Evolutionary conservation across 2,113 vertebrate genomes (phyloP), one percentile per base, ranked within the genome.

Genomic region (Ceratotherium simum): DNA sequence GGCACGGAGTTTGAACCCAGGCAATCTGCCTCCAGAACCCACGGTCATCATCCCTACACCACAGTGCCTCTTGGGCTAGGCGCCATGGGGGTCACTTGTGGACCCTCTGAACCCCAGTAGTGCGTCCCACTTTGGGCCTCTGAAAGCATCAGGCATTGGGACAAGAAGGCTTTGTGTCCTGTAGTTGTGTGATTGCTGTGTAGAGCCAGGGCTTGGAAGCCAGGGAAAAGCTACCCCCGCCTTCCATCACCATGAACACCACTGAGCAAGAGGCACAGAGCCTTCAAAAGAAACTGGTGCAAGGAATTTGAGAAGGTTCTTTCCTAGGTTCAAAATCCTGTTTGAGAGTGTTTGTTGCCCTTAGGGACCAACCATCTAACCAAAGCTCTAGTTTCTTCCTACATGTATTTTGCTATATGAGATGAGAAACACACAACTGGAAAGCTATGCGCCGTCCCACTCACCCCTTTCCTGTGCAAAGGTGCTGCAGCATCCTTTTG

Each of bases 371-470:
- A 70, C 27, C 42, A 46, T 18, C 2, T 14, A 46, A n/a, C 11
- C 10, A 21, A 39, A 64, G 2, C n/a, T 72, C 79, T 21, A 33
- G 29, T 29, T 84, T 81, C 75, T 79, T 60, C 70, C 67, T 82
- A n/a, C 2, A 78, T 46, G 5, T 86, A 0, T 80, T 48, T 60
- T 31, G 72, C 25, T 33, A 0, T 42, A 20, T 36, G 42, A 54
- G 39, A 27, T 48, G 56, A 39, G 54, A 72, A 80, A 58, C 10
- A 18, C 8, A 62, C 23, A 58, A 5, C 36, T 4, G 3, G 62
- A 36, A 48, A 31, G 18, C 33, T 11, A 0, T 5, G 39, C 0
- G 6, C 27, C 2, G 5, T 20, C 11, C 25, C 33, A 11, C 12
- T 39, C 33, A 5, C 8, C 65, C 6, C 54, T 70, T 56, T 36